A percentile compares a stretch with the other conserved stretches of the same genome.
phyloP scores from a whole-genome alignment of 2,888 invertebrate genomes.

The Dicyrtomina minuta region DNA sequence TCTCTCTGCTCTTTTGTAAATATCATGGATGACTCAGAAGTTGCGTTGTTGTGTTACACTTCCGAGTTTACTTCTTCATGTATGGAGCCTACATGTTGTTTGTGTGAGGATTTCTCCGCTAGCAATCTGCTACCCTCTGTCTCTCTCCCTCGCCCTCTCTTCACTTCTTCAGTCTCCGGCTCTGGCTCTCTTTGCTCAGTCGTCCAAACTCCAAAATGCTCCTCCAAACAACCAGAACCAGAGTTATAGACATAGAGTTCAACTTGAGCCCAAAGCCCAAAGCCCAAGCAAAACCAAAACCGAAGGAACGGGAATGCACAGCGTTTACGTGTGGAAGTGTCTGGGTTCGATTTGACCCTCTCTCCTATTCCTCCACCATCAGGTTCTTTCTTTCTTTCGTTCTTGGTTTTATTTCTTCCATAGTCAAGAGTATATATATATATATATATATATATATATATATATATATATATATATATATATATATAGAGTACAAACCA shows the following conservation, averaged over 20 bases:
- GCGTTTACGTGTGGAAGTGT: slow-evolving; percentile 9
- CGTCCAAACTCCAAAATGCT: no score
- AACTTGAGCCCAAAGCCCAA: no score
- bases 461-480: no score
- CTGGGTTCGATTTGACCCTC: slow-evolving; percentile 22
- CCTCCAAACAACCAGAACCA: no score
- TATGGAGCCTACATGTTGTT: not conserved
- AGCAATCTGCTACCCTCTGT: no score
- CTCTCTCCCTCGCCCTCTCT: no score
- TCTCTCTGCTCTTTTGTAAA: slow-evolving; percentile 27
- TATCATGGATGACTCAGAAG: slow-evolving; percentile 30
- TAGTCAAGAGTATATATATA: no score
- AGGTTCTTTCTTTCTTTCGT: not conserved
- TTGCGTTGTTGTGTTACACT: slow-evolving; percentile 22
- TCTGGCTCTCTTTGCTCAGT: no score
- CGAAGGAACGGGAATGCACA: no score
- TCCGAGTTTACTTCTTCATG: slow-evolving; percentile 12
- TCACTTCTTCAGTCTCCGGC: no score
- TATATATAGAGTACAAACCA: slow-evolving; percentile 22
- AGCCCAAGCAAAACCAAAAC: no score
- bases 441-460: no score
- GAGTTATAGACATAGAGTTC: not conserved
- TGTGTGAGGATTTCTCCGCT: slow-evolving; percentile 11
- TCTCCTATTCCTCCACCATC: not conserved
- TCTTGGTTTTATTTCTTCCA: slow-evolving; percentile 9